Percentiles rank a stretch among this genome's conserved stretches.
These are phyloP conservation scores for Halocaridina rubra DNA, from an alignment of 2,888 invertebrate genomes.

Conservation along the genomic window DNA sequence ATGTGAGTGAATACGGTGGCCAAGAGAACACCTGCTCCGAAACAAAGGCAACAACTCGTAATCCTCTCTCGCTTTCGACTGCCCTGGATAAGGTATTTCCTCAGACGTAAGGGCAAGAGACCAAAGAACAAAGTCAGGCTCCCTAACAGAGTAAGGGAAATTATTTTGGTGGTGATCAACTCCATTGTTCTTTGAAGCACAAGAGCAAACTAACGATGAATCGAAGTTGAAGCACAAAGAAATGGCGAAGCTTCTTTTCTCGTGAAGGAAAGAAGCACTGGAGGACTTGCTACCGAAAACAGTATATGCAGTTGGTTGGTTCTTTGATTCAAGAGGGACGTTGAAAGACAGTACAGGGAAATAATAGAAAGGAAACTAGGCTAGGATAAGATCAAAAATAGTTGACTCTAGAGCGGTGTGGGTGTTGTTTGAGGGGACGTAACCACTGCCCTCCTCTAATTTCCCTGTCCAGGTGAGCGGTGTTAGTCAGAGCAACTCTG, in stretches of 20 bases:
- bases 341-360: background rate
- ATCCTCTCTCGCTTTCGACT: constrained; percentile 42
- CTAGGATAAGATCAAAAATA: too few species aligned
- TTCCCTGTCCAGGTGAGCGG: too few species aligned
- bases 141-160: constrained; percentile 83
- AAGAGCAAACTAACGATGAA: too few species aligned
- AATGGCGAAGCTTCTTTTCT: background rate
- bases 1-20: constrained; percentile 74
- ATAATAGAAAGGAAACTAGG: too few species aligned
- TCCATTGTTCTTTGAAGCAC: too few species aligned
- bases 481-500: too few species aligned
- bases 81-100: constrained; percentile 25
- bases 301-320: too few species aligned
- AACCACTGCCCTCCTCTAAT: too few species aligned
- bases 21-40: constrained; percentile 74
- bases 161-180: constrained; percentile 75
- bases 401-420: too few species aligned
- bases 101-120: constrained; percentile 72
- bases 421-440: too few species aligned
- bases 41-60: constrained; percentile 67
- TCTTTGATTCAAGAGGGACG: background rate
- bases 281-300: background rate
- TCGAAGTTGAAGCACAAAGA: too few species aligned
- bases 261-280: background rate
- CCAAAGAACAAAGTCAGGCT: constrained; percentile 82